These are phyloP conservation scores for Acrocephalus scirpaceus DNA, from an alignment of 2,797 vertebrate genomes.

Conservation along the genomic window DNA sequence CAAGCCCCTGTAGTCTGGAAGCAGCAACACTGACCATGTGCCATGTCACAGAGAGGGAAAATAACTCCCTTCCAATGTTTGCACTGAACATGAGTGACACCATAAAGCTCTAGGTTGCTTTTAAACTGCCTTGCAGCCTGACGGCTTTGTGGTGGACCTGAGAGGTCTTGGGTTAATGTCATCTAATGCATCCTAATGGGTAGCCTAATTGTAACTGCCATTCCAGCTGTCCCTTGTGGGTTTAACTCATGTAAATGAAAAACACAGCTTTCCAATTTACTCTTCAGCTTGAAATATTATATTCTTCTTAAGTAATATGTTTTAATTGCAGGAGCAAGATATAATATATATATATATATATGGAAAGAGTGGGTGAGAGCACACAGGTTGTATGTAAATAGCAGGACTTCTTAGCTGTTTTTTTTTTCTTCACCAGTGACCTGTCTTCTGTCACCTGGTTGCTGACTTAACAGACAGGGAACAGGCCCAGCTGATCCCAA, in stretches of 20 bases:
- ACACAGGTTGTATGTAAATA: neutral
- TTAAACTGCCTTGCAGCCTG: conserved; percentile 19
- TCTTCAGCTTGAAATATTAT: conserved; percentile 37
- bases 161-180: conserved; percentile 71
- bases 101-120: conserved; percentile 42
- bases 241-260: conserved; percentile 61
- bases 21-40: neutral
- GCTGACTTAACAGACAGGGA: neutral
- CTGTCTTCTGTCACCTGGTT: neutral
- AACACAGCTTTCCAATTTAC: conserved; percentile 41
- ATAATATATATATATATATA: neutral
- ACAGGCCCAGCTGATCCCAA: neutral
- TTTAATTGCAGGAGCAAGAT: conserved; percentile 56
- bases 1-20: neutral
- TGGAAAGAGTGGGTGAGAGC: neutral
- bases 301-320: conserved; percentile 25
- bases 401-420: neutral
- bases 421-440: neutral
- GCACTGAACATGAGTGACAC: conserved; percentile 20
- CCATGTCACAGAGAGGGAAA: neutral
- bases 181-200: conserved; percentile 68
- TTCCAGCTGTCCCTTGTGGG: conserved; percentile 52
- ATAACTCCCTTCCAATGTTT: neutral
- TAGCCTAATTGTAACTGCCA: conserved; percentile 54
- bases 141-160: conserved; percentile 51